Conservation (phyloP, 2,888 invertebrate species). For the Leptarthrus brevirostris region DNA sequence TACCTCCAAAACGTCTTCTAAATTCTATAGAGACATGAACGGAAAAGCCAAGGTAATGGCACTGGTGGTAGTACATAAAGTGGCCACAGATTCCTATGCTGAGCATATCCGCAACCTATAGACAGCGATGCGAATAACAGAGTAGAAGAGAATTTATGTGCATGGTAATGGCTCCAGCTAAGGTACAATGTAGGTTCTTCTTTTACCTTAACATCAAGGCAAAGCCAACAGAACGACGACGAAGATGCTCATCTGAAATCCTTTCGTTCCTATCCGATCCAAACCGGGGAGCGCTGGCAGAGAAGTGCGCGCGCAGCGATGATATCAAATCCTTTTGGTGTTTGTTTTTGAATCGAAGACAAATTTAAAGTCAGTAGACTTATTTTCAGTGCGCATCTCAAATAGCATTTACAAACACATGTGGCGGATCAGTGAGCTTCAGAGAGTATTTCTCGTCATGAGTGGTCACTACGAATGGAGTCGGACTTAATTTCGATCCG, state of each 20-base stretch:
- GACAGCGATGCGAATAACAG: slow-evolving; percentile 47
- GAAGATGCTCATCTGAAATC: slow-evolving; percentile 35
- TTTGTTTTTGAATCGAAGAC: slow-evolving; percentile 46
- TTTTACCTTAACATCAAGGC: slow-evolving; percentile 20
- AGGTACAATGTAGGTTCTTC: slow-evolving; percentile 42
- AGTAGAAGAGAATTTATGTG: slow-evolving; percentile 51
- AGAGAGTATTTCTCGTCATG: slow-evolving; percentile 34
- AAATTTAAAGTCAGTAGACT: slow-evolving; percentile 51
- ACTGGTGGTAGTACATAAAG: slow-evolving; percentile 48
- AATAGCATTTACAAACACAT: slow-evolving; percentile 46
- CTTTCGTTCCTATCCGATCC: slow-evolving; percentile 18
- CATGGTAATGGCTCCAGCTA: slow-evolving; percentile 50
- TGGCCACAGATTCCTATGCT: slow-evolving; percentile 47
- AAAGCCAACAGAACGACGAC: slow-evolving; percentile 10
- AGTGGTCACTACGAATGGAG: slow-evolving; percentile 14
- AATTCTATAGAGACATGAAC: slow-evolving; percentile 52
- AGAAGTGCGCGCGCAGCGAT: slow-evolving; percentile 38
- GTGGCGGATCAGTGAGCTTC: slow-evolving; percentile 31
- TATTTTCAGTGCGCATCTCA: slow-evolving; percentile 49
- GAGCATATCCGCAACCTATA: slow-evolving; percentile 37
- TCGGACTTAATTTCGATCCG: slow-evolving; percentile 14
- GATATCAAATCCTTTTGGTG: slow-evolving; percentile 11
- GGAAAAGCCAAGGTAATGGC: slow-evolving; percentile 34
- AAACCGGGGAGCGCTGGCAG: slow-evolving; percentile 10
- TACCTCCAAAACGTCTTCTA: slow-evolving; percentile 49